These are phyloP conservation scores for Enoplosus armatus DNA, from an alignment of 2,797 vertebrate species.

Conservation along the genomic window DNA sequence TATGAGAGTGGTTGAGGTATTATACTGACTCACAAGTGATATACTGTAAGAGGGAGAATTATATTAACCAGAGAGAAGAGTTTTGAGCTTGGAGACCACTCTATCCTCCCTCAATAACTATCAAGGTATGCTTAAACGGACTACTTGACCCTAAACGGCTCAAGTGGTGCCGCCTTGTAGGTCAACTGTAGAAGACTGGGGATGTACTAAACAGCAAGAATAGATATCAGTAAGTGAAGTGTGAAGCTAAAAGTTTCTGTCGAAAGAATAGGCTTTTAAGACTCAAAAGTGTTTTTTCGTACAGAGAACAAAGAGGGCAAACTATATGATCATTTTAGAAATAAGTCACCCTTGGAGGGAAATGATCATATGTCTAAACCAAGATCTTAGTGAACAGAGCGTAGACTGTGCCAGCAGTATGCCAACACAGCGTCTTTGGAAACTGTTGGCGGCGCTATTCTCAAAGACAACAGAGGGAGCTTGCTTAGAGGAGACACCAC, in stretches of 20 bases:
- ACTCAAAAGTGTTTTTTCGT: conserved; percentile 14
- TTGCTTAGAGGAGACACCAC: conserved; percentile 35
- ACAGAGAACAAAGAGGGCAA: conserved; percentile 19
- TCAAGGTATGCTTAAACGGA: conserved; percentile 55
- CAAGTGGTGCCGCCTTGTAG: conserved; percentile 34
- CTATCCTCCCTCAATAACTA: conserved; percentile 58
- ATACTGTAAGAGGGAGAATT: conserved; percentile 45
- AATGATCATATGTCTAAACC: conserved; percentile 28
- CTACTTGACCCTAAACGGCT: conserved; percentile 46
- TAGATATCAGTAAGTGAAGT: not conserved
- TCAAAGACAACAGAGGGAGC: conserved; percentile 40
- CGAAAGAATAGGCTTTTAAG: not conserved
- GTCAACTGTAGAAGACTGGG: conserved; percentile 20
- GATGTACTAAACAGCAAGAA: conserved; percentile 22
- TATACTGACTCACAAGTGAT: conserved; percentile 52
- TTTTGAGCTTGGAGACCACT: conserved; percentile 62
- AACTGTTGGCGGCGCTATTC: conserved; percentile 36
- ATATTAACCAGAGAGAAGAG: conserved; percentile 46
- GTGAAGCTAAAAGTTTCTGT: not conserved
- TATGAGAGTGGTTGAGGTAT: conserved; percentile 35
- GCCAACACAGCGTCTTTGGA: conserved; percentile 43
- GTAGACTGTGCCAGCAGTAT: conserved; percentile 23
- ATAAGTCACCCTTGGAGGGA: conserved; percentile 43
- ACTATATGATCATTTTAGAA: conserved; percentile 40
- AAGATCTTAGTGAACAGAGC: conserved; percentile 40